Conservation (phyloP, 2,888 invertebrate genomes). For the Diaperis boleti region DNA sequence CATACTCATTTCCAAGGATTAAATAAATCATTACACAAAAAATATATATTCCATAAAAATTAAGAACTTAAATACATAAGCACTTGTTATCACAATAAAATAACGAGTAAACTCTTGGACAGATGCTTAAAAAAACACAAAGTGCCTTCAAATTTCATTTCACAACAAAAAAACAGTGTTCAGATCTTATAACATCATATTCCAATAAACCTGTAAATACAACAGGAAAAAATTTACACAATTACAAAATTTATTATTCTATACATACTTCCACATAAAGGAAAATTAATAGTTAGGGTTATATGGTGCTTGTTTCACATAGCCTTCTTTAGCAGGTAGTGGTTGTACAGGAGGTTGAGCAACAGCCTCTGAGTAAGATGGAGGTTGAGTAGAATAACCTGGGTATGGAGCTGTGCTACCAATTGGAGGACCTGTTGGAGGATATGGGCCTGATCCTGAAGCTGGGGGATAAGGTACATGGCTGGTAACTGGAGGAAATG, state of each 20-base stretch:
- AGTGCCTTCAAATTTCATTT: too few relatives aligned
- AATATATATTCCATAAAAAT: constrained; percentile 18
- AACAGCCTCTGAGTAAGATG: constrained; percentile 48
- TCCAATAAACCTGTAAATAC: not conserved
- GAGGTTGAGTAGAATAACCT: constrained; percentile 44
- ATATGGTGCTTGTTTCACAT: constrained; percentile 50
- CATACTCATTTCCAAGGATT: not conserved
- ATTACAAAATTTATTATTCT: not conserved
- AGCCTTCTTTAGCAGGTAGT: constrained; percentile 42
- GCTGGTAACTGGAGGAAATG: constrained; percentile 26
- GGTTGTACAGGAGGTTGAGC: constrained; percentile 43
- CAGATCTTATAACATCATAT: not conserved
- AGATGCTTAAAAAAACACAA: not conserved
- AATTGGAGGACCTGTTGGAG: constrained; percentile 29
- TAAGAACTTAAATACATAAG: constrained; percentile 25
- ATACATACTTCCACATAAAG: not conserved
- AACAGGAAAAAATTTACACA: not conserved
- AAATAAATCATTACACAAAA: constrained; percentile 11
- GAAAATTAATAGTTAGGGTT: constrained; percentile 45
- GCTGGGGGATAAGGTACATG: constrained; percentile 38
- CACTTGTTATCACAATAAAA: constrained; percentile 27
- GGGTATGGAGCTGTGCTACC: constrained; percentile 40
- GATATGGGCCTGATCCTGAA: constrained; percentile 31
- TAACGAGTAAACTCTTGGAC: constrained; percentile 4
- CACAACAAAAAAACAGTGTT: not conserved